Evolutionary conservation across 1,140 invertebrate genomes (phyloP).

Genomic region (Brachionus manjavacas): DNA sequence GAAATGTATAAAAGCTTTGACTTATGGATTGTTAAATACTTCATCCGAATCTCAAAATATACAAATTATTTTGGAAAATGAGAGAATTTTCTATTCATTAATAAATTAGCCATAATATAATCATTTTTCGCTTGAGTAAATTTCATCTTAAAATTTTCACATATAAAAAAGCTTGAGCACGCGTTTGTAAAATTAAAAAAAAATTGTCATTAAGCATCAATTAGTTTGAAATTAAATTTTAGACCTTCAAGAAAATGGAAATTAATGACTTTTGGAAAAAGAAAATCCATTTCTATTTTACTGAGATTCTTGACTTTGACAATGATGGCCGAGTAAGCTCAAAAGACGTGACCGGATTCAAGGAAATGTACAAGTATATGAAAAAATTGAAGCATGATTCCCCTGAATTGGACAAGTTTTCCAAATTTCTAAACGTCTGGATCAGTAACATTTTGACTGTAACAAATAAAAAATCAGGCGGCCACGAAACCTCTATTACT

Average conservation of each 20-base stretch:
- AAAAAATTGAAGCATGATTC: conserved; percentile 33
- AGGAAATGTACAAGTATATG: conserved; percentile 37
- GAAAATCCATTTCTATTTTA: conserved; percentile 38
- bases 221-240: not conserved
- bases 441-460: not conserved
- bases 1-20: not conserved
- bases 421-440: conserved; percentile 30
- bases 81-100: not conserved
- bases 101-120: not conserved
- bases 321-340: conserved; percentile 4
- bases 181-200: not conserved
- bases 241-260: not conserved
- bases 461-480: conserved; percentile 17
- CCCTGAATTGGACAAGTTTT: conserved; percentile 27
- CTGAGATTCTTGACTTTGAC: conserved; percentile 35
- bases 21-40: not conserved
- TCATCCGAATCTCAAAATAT: not conserved
- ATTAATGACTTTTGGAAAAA: conserved; percentile 38
- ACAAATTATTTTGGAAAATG: not conserved
- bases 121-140: not conserved
- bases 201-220: not conserved
- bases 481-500: not conserved
- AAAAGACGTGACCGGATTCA: conserved; percentile 7
- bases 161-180: not conserved
- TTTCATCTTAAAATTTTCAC: not conserved